Conservation (phyloP, 1,140 invertebrate genomes). For the Drosophila rhopaloa region DNA sequence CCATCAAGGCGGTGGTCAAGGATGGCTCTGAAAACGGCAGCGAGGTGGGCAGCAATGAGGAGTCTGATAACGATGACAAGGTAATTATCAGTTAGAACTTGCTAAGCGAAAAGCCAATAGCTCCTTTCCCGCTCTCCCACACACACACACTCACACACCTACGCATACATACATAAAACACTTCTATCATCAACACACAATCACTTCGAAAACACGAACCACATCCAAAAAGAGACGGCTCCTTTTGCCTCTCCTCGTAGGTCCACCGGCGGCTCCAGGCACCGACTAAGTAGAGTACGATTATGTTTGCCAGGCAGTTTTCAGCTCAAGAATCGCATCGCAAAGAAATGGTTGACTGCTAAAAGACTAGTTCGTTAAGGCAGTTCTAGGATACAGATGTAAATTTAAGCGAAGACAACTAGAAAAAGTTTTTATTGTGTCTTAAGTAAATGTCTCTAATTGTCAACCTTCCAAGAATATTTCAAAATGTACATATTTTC, state of each 20-base stretch:
- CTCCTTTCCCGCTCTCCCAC: slow-evolving; percentile 22
- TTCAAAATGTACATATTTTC: slow-evolving; percentile 2
- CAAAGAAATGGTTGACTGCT: slow-evolving; percentile 1
- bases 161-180: not conserved
- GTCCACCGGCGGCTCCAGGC: not conserved
- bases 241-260: slow-evolving; percentile 25
- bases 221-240: slow-evolving; percentile 14
- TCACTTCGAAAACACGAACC: slow-evolving; percentile 9
- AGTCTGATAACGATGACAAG: slow-evolving; percentile 95
- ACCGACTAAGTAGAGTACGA: not conserved
- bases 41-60: slow-evolving; percentile 91
- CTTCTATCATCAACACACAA: slow-evolving; percentile 16
- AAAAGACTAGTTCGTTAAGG: slow-evolving; percentile 1
- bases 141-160: slow-evolving; percentile 18
- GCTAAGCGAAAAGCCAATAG: slow-evolving; percentile 19
- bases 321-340: not conserved
- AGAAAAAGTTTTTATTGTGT: not conserved
- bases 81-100: slow-evolving; percentile 86
- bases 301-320: not conserved
- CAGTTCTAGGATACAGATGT: slow-evolving; percentile 2
- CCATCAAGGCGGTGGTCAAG: slow-evolving; percentile 85
- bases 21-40: slow-evolving; percentile 91
- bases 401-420: not conserved
- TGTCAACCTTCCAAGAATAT: not conserved
- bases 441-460: not conserved